Conservation (phyloP, 2,888 invertebrate genomes). For the Nomada flava region DNA sequence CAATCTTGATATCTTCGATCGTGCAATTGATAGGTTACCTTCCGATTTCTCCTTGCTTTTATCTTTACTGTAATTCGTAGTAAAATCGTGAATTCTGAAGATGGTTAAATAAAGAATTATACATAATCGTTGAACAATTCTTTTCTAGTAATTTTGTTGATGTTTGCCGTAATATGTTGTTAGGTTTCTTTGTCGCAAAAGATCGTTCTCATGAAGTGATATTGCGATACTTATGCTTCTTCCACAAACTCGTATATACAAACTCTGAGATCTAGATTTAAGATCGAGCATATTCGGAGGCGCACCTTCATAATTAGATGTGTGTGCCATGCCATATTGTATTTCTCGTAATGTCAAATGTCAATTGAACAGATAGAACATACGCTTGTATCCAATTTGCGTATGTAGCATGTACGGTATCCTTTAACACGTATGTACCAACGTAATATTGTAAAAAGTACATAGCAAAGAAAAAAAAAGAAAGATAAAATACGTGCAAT, state of each 20-base stretch:
- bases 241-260: neutral
- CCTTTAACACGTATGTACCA: slow-evolving; percentile 3
- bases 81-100: neutral
- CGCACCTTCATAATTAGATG: neutral
- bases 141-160: neutral
- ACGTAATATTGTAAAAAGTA: neutral
- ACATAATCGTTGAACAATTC: neutral
- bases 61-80: neutral
- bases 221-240: neutral
- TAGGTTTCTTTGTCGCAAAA: neutral
- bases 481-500: neutral
- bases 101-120: neutral
- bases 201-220: slow-evolving; percentile 6
- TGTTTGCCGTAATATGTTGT: neutral
- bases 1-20: neutral
- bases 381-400: neutral
- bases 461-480: neutral
- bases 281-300: neutral
- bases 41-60: neutral
- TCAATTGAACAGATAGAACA: neutral
- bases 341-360: slow-evolving; percentile 12
- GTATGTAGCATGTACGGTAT: slow-evolving; percentile 7
- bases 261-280: slow-evolving; percentile 7
- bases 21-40: neutral
- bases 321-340: neutral